A percentile compares a stretch with the other conserved stretches of the same genome.
These are phyloP conservation scores for Myiotriccus ornatus DNA, from an alignment of 2,797 vertebrate genomes.

Conservation along the genomic window DNA sequence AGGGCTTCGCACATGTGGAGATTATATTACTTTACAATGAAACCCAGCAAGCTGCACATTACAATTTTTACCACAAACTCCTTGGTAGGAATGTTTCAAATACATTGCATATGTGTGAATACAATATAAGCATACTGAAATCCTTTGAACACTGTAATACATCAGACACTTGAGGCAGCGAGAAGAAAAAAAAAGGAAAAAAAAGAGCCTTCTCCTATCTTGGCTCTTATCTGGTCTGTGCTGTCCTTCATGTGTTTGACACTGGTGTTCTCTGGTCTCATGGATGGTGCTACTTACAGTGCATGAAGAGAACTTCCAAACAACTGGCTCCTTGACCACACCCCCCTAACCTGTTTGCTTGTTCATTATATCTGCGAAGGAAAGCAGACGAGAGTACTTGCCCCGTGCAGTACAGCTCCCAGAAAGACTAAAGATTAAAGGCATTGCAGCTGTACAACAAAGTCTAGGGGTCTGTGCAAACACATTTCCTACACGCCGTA, in stretches of 20 bases:
- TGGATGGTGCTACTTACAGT: accelerated
- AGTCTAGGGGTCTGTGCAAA: constrained; percentile 32
- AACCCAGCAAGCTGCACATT: constrained; percentile 61
- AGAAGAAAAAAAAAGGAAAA: background rate
- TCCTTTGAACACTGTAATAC: constrained; percentile 51
- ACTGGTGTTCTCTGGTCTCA: background rate
- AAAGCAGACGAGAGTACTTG: background rate
- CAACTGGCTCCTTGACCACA: background rate
- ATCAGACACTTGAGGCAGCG: constrained; percentile 12
- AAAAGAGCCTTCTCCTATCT: background rate
- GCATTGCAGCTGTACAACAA: constrained; percentile 52
- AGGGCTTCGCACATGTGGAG: constrained; percentile 56
- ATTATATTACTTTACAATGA: constrained; percentile 66
- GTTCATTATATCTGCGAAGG: background rate
- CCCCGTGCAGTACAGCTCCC: background rate
- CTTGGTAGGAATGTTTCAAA: constrained; percentile 69
- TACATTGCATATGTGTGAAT: constrained; percentile 64
- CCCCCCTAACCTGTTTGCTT: background rate
- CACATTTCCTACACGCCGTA: constrained; percentile 63
- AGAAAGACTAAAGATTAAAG: constrained; percentile 47
- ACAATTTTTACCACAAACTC: constrained; percentile 69
- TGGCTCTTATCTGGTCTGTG: background rate
- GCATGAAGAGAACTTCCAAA: background rate
- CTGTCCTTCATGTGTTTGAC: background rate
- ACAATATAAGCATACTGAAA: constrained; percentile 48